These are phyloP conservation scores for Dexiosoma caninum DNA, from an alignment of 2,888 invertebrate genomes.

Conservation along the genomic window DNA sequence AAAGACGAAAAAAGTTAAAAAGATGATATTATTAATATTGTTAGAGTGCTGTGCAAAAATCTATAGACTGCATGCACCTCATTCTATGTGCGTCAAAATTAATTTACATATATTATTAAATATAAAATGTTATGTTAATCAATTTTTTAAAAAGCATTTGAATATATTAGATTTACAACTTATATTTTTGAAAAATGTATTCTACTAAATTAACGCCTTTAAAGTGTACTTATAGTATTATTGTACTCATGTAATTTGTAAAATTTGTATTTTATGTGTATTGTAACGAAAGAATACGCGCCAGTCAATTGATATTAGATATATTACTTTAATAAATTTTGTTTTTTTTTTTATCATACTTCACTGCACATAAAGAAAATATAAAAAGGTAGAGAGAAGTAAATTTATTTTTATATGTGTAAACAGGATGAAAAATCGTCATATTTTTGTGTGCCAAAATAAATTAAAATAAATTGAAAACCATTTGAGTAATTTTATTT, in stretches of 20 bases:
- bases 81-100: conserved; percentile 38
- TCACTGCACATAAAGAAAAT: conserved; percentile 27
- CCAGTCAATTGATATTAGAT: conserved; percentile 45
- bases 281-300: not conserved
- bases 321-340: conserved; percentile 28
- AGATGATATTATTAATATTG: conserved; percentile 5
- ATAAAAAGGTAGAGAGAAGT: not conserved
- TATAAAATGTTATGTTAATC: not conserved
- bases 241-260: conserved; percentile 45
- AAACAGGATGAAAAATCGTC: conserved; percentile 35
- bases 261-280: conserved; percentile 28
- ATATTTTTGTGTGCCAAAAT: conserved; percentile 61
- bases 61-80: conserved; percentile 52
- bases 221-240: conserved; percentile 77
- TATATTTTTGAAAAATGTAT: not conserved
- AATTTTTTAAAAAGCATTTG: not conserved
- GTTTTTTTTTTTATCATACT: not conserved
- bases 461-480: too few relatives aligned
- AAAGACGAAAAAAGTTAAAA: conserved; percentile 66
- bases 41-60: conserved; percentile 51
- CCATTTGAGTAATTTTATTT: too few relatives aligned
- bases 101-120: conserved; percentile 1
- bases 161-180: not conserved
- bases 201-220: conserved; percentile 19
- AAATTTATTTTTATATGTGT: conserved; percentile 5